A percentile compares a stretch with the other conserved stretches of the same genome.
Conservation (phyloP, 2,113 vertebrate species). For the Callipepla californica region DNA sequence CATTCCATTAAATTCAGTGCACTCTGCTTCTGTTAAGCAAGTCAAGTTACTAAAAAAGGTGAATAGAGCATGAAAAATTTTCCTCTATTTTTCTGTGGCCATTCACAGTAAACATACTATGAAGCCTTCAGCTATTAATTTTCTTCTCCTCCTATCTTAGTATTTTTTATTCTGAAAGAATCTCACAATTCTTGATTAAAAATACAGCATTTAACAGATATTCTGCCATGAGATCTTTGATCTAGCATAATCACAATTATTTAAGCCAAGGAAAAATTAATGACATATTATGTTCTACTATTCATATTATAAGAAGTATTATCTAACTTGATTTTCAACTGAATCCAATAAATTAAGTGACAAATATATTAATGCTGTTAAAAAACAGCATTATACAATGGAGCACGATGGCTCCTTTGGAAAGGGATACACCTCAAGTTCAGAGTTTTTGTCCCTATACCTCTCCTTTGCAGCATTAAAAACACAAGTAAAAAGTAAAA, state of each 20-base stretch:
- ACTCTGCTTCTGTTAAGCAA: background rate
- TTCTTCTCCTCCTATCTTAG: background rate
- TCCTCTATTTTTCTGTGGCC: background rate
- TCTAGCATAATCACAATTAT: slow-evolving; percentile 3
- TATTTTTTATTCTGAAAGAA: background rate
- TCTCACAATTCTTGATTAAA: background rate
- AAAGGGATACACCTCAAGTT: background rate
- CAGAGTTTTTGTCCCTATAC: background rate
- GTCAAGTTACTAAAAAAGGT: background rate
- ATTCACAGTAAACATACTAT: background rate
- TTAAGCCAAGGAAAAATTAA: slow-evolving; percentile 3
- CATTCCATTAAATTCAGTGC: background rate
- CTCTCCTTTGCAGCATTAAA: background rate
- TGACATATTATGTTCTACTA: background rate
- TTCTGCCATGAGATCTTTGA: background rate
- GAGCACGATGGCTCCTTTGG: background rate
- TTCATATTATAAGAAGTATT: background rate
- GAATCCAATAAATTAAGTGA: background rate
- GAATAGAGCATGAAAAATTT: background rate
- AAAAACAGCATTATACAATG: background rate
- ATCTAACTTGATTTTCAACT: background rate
- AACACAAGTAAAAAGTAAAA: background rate
- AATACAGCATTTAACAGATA: background rate
- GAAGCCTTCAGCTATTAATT: background rate
- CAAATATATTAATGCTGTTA: background rate